Percentiles rank a stretch among this genome's conserved stretches.
Evolutionary conservation across 2,888 invertebrate species (phyloP).

Genomic region (Sericinus montela): DNA sequence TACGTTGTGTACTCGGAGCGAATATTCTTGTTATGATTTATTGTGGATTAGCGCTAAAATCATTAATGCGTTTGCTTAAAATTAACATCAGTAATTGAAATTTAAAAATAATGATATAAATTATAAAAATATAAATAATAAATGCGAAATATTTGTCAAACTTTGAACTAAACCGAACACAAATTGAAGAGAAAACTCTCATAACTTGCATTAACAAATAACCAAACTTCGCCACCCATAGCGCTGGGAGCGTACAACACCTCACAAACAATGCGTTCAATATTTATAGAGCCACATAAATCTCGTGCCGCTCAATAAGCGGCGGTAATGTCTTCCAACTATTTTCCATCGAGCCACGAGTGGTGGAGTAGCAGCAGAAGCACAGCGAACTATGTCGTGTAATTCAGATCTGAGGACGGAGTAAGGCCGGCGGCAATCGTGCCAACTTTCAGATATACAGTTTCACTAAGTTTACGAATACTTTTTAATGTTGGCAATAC

Average conservation of each 20-base stretch:
- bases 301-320: slow-evolving; percentile 11
- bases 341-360: slow-evolving; percentile 1
- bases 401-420: not conserved
- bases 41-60: too few relatives aligned
- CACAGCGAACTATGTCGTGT: slow-evolving; percentile 15
- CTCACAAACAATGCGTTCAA: slow-evolving; percentile 5
- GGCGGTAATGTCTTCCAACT: slow-evolving; percentile 4
- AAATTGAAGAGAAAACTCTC: not conserved
- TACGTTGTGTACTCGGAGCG: too few relatives aligned
- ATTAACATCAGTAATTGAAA: too few relatives aligned
- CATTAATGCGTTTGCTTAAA: too few relatives aligned
- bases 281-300: slow-evolving; percentile 15
- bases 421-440: slow-evolving; percentile 3
- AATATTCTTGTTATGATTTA: too few relatives aligned
- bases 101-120: too few relatives aligned
- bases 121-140: too few relatives aligned
- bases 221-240: not conserved
- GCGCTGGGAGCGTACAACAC: not conserved
- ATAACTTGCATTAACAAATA: not conserved
- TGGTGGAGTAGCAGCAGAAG: not conserved
- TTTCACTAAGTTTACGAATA: slow-evolving; percentile 3
- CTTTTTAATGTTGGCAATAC: slow-evolving; percentile 12
- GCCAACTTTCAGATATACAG: slow-evolving; percentile 12
- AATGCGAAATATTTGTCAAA: too few relatives aligned
- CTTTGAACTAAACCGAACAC: too few relatives aligned